Evolutionary conservation across 2,888 invertebrate genomes (phyloP).

Genomic region (Netelia inedita): DNA sequence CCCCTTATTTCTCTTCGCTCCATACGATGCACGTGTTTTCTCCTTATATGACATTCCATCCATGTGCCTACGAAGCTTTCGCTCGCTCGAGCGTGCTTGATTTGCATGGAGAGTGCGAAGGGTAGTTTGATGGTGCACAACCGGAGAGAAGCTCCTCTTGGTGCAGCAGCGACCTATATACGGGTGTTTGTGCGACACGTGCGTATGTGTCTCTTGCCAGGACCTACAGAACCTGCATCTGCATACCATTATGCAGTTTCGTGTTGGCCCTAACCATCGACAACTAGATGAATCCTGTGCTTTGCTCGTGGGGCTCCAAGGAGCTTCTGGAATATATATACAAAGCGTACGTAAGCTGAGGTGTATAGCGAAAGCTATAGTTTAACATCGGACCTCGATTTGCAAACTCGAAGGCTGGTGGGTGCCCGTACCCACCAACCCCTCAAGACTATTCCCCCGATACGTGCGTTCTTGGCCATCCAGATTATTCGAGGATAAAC

Average conservation of each 20-base stretch:
- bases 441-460: too few relatives aligned
- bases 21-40: slow-evolving; percentile 20
- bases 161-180: slow-evolving; percentile 28
- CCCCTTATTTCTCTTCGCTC: slow-evolving; percentile 15
- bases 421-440: too few relatives aligned
- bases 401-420: background rate
- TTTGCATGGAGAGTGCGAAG: slow-evolving; percentile 81
- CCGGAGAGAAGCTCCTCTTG: slow-evolving; percentile 33
- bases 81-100: slow-evolving; percentile 69
- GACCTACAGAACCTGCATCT: slow-evolving; percentile 76
- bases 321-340: slow-evolving; percentile 45
- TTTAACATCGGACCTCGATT: slow-evolving; percentile 9
- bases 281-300: slow-evolving; percentile 68
- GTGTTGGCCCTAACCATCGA: slow-evolving; percentile 78
- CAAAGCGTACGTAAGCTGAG: slow-evolving; percentile 13
- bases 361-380: background rate
- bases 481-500: too few relatives aligned
- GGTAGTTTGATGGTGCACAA: slow-evolving; percentile 73
- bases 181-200: slow-evolving; percentile 9
- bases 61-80: slow-evolving; percentile 35
- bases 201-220: slow-evolving; percentile 57
- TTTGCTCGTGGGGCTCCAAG: slow-evolving; percentile 42
- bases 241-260: slow-evolving; percentile 80
- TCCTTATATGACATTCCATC: slow-evolving; percentile 27
- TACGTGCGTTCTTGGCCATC: too few relatives aligned